Evolutionary conservation across 92 coral and sea anemone species (phyloP).

Genomic region (Chrysogorgia sp.): DNA sequence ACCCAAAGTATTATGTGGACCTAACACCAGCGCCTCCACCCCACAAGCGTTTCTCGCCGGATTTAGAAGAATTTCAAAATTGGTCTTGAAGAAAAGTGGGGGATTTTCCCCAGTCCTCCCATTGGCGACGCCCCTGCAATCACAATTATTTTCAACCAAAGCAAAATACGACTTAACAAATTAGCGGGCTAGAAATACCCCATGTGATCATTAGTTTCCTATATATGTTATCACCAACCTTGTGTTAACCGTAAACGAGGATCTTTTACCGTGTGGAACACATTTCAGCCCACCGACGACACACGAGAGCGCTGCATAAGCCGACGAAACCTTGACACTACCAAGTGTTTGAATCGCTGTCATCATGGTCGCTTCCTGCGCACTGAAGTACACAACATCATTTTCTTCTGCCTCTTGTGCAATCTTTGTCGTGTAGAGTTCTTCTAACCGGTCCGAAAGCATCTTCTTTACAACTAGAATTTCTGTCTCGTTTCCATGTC

Average conservation of each 20-base stretch:
- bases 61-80: too few relatives aligned
- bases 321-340: conserved; percentile 91
- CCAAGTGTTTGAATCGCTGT: conserved; percentile 88
- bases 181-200: too few relatives aligned
- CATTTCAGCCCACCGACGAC: conserved; percentile 84
- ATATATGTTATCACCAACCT: conserved; percentile 60
- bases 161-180: too few relatives aligned
- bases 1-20: too few relatives aligned
- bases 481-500: conserved; percentile 96
- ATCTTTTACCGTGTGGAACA: conserved; percentile 80
- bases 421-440: conserved; percentile 83
- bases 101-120: too few relatives aligned
- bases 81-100: too few relatives aligned
- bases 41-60: too few relatives aligned
- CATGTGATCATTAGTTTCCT: too few relatives aligned
- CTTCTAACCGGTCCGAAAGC: conserved; percentile 89
- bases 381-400: conserved; percentile 90
- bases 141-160: too few relatives aligned
- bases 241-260: conserved; percentile 85
- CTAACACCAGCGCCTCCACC: too few relatives aligned
- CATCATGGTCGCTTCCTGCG: conserved; percentile 93
- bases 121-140: too few relatives aligned
- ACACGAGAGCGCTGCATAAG: conserved; percentile 86
- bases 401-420: conserved; percentile 97
- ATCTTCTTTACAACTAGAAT: conserved; percentile 90